These are phyloP conservation scores for Nematopogon swammerdamellus DNA, from an alignment of 2,888 invertebrate genomes.

Conservation along the genomic window DNA sequence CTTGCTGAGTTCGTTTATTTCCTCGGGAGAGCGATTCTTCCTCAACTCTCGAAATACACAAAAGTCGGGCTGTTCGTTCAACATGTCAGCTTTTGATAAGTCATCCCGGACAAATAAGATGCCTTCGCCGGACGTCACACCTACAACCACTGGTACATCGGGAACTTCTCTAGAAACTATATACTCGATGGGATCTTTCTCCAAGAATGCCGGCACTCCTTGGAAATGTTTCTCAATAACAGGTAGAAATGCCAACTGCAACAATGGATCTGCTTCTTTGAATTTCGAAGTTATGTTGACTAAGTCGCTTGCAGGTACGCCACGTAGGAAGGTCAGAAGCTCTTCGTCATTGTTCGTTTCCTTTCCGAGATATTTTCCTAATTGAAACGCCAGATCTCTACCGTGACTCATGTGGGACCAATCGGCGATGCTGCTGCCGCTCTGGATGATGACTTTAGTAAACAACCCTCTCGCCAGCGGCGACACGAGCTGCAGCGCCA, in stretches of 20 bases:
- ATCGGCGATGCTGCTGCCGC: background rate
- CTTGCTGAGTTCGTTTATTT: background rate
- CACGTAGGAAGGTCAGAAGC: background rate
- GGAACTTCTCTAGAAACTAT: background rate
- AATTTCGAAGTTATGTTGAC: background rate
- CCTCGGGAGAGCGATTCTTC: background rate
- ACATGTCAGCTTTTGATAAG: background rate
- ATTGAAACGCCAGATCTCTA: constrained; percentile 24
- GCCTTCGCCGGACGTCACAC: background rate
- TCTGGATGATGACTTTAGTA: background rate
- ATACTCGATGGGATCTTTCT: background rate
- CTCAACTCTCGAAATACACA: background rate
- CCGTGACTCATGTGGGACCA: constrained; percentile 5
- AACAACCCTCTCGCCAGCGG: background rate
- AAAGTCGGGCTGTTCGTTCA: background rate
- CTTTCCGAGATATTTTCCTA: constrained; percentile 12
- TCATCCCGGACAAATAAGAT: background rate
- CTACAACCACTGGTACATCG: background rate
- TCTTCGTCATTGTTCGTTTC: background rate
- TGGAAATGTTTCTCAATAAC: background rate
- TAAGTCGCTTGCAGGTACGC: background rate
- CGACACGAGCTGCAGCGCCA: background rate
- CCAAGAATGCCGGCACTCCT: background rate
- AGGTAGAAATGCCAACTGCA: background rate
- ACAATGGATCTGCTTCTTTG: background rate